These are phyloP conservation scores for Lepidostoma basale DNA, from an alignment of 1,140 invertebrate genomes.

Conservation along the genomic window DNA sequence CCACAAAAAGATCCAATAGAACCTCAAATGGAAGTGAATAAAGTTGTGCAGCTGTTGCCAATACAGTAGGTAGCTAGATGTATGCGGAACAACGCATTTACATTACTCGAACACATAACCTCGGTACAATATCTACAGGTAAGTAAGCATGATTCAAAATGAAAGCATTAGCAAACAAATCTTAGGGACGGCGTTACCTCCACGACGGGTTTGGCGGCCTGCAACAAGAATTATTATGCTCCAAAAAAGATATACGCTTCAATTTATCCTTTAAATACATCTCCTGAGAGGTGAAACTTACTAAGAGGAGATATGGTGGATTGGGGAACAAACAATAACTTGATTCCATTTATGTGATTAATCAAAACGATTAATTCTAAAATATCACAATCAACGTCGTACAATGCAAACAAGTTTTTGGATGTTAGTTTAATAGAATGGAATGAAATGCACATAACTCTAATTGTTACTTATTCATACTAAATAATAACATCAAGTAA, in stretches of 20 bases:
- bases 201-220: constrained; percentile 69
- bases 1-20: constrained; percentile 43
- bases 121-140: constrained; percentile 47
- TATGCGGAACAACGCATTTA: constrained; percentile 45
- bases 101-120: constrained; percentile 47
- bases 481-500: too few species aligned
- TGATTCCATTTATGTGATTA: too few species aligned
- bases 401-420: not conserved
- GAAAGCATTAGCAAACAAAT: constrained; percentile 52
- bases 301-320: too few species aligned
- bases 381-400: too few species aligned
- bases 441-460: too few species aligned
- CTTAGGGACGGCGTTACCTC: constrained; percentile 63
- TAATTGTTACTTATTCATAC: too few species aligned
- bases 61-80: constrained; percentile 45
- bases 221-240: constrained; percentile 64
- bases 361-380: too few species aligned
- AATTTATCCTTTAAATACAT: too few species aligned
- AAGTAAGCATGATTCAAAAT: constrained; percentile 59
- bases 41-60: constrained; percentile 46
- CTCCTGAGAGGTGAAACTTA: too few species aligned
- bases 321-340: too few species aligned
- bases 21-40: constrained; percentile 44
- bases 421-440: constrained; percentile 15
- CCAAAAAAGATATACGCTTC: constrained; percentile 42